A percentile compares a stretch with the other conserved stretches of the same genome.
These are phyloP conservation scores for Drosophila differens DNA, from an alignment of 2,888 invertebrate species.

Conservation along the genomic window DNA sequence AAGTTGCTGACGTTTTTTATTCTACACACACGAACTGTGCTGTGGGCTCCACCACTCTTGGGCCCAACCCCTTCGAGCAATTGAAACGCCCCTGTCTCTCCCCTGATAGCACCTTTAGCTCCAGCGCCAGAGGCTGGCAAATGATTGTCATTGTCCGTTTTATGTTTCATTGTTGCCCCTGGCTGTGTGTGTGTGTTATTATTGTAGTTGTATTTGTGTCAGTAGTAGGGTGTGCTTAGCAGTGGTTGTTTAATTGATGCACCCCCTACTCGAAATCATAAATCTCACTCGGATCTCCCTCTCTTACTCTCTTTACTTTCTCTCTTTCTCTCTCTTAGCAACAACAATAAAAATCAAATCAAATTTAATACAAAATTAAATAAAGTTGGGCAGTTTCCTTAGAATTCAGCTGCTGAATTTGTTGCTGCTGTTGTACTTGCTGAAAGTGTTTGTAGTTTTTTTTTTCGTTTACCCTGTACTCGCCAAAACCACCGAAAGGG, in stretches of 20 bases:
- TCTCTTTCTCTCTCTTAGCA: background rate
- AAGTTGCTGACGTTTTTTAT: background rate
- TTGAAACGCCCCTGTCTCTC: constrained; percentile 24
- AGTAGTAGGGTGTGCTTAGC: constrained; percentile 21
- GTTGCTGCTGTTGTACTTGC: constrained; percentile 12
- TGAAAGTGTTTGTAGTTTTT: constrained; percentile 38
- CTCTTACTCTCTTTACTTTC: background rate
- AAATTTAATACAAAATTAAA: constrained; percentile 74
- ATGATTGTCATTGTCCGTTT: constrained; percentile 58
- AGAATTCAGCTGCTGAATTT: constrained; percentile 26
- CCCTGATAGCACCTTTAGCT: constrained; percentile 12
- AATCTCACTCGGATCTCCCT: constrained; percentile 38
- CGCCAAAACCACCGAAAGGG: background rate
- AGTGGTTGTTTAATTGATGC: constrained; percentile 54
- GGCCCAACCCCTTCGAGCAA: background rate
- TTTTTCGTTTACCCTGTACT: constrained; percentile 26
- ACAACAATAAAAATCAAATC: constrained; percentile 62
- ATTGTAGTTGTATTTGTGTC: constrained; percentile 6
- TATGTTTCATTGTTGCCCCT: constrained; percentile 45
- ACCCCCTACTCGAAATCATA: constrained; percentile 44
- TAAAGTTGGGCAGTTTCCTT: constrained; percentile 58
- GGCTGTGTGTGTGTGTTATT: constrained; percentile 5
- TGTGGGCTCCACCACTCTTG: background rate
- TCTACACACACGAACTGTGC: background rate
- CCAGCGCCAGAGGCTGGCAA: constrained; percentile 35